Evolutionary conservation across 2,113 vertebrate species (phyloP).

Genomic region (Opisthocomus hoazin): DNA sequence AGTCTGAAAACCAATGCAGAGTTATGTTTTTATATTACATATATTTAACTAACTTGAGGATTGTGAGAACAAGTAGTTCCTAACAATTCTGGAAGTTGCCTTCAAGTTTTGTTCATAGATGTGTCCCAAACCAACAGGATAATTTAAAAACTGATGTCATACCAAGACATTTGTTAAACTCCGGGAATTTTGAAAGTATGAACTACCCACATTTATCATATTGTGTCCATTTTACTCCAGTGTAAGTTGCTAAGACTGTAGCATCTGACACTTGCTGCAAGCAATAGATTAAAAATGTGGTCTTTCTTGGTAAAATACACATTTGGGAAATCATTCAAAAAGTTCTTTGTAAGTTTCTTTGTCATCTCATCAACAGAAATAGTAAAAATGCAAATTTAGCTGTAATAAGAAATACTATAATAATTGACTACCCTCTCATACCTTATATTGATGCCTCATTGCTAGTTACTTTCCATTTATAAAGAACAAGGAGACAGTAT

Average conservation of each 20-base stretch:
- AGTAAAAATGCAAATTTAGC: not conserved
- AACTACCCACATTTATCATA: not conserved
- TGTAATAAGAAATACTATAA: not conserved
- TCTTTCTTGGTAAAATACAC: not conserved
- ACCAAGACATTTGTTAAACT: not conserved
- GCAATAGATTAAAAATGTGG: not conserved
- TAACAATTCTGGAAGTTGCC: not conserved
- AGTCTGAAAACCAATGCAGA: not conserved
- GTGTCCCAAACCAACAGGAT: not conserved
- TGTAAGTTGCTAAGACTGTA: not conserved
- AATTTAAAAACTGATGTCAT: not conserved
- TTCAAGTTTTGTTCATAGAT: not conserved
- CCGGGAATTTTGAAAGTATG: not conserved
- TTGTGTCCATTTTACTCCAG: not conserved
- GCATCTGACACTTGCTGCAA: not conserved
- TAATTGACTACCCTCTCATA: not conserved
- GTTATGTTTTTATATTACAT: not conserved
- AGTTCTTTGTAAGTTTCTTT: not conserved
- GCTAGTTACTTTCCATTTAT: not conserved
- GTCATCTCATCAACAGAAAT: not conserved
- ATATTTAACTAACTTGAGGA: not conserved
- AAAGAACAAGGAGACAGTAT: not conserved
- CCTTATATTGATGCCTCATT: not conserved
- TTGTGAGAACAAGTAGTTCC: not conserved
- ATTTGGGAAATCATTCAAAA: not conserved